Evolutionary conservation across 2,888 invertebrate species (phyloP).

Genomic region (Therioaphis trifolii): DNA sequence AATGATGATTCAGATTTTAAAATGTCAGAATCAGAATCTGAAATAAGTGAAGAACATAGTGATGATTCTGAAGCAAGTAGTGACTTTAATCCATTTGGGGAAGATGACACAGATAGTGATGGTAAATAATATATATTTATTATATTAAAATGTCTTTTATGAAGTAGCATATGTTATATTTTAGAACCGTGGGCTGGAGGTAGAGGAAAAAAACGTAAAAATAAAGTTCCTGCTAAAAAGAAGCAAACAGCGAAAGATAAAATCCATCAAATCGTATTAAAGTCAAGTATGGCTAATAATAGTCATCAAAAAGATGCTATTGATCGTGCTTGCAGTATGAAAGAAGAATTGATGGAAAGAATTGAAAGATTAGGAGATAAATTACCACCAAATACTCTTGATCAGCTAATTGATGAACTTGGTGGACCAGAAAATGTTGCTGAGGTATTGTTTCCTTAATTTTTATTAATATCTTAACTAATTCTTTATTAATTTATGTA

Average conservation of each 20-base stretch:
- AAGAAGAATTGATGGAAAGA: constrained; percentile 86
- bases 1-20: constrained; percentile 73
- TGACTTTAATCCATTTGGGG: constrained; percentile 93
- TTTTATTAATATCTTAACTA: neutral
- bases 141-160: constrained; percentile 27
- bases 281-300: constrained; percentile 68
- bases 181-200: constrained; percentile 84
- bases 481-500: neutral
- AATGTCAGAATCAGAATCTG: constrained; percentile 70
- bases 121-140: constrained; percentile 35
- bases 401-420: constrained; percentile 97
- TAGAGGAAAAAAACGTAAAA: constrained; percentile 75
- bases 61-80: constrained; percentile 73
- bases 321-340: constrained; percentile 91
- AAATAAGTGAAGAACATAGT: constrained; percentile 65
- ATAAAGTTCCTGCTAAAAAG: constrained; percentile 72
- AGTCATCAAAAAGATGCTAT: constrained; percentile 84
- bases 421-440: constrained; percentile 98
- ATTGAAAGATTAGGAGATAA: constrained; percentile 88
- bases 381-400: constrained; percentile 96
- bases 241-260: constrained; percentile 81
- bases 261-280: constrained; percentile 71
- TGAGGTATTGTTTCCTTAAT: constrained; percentile 75
- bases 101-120: constrained; percentile 77
- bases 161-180: constrained; percentile 56